Conservation (phyloP, 2,113 vertebrate genomes). For the Mesocricetus auratus region DNA sequence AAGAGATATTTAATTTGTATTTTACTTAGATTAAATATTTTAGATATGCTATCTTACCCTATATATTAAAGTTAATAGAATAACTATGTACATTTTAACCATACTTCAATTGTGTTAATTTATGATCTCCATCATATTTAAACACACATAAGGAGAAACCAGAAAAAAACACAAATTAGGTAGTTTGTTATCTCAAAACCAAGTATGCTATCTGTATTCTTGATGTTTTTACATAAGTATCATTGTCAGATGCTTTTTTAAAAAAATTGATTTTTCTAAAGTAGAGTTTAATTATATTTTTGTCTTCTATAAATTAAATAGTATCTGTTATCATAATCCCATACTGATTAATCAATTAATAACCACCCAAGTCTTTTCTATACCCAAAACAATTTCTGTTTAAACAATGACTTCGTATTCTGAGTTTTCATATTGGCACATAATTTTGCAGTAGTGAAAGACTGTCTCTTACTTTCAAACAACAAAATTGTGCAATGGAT, state of each 20-base stretch:
- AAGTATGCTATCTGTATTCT: not conserved
- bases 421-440: not conserved
- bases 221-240: not conserved
- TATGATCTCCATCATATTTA: not conserved
- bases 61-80: not conserved
- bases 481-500: not conserved
- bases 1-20: not conserved
- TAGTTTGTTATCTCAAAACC: not conserved
- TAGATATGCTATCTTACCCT: not conserved
- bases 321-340: not conserved
- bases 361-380: not conserved
- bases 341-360: not conserved
- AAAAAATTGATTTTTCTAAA: not conserved
- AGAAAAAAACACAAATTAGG: not conserved
- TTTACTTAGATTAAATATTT: not conserved
- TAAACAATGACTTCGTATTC: not conserved
- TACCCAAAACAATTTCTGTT: not conserved
- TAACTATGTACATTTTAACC: not conserved
- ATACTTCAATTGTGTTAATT: not conserved
- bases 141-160: not conserved
- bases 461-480: conserved; percentile 28
- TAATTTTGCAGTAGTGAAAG: not conserved
- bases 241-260: not conserved
- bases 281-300: not conserved
- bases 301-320: not conserved